A percentile compares a stretch with the other conserved stretches of the same genome.
These are phyloP conservation scores for Pachyuromys duprasi DNA, from an alignment of 2,797 vertebrate genomes.

Conservation along the genomic window DNA sequence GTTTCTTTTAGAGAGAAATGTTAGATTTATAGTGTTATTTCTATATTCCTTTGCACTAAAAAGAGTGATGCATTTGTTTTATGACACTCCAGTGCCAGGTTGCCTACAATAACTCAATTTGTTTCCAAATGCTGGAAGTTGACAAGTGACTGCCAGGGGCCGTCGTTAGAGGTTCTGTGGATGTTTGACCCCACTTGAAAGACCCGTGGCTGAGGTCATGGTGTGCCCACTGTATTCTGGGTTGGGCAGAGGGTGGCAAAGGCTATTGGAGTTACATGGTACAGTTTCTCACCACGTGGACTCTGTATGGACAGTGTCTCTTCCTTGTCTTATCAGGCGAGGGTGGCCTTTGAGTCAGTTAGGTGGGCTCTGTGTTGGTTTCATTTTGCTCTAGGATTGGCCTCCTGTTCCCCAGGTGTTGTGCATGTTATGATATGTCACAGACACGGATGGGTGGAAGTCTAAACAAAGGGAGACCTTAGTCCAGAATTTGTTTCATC, in stretches of 20 bases:
- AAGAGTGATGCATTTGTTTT: constrained; percentile 73
- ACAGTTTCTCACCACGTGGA: not conserved
- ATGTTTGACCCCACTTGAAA: not conserved
- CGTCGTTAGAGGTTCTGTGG: constrained; percentile 40
- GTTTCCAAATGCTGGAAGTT: constrained; percentile 58
- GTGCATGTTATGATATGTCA: constrained; percentile 5
- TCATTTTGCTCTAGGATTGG: constrained; percentile 73
- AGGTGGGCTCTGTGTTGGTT: constrained; percentile 51
- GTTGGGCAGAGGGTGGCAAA: constrained; percentile 20
- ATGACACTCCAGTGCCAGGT: constrained; percentile 74
- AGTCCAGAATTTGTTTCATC: constrained; percentile 44
- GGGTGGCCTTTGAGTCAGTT: constrained; percentile 57
- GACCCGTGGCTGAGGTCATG: not conserved
- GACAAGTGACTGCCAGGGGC: constrained; percentile 29
- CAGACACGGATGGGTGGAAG: not conserved
- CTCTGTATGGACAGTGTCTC: not conserved
- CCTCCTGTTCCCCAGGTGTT: constrained; percentile 58
- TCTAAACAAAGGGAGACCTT: constrained; percentile 27
- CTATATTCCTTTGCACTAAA: constrained; percentile 80
- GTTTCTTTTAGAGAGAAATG: constrained; percentile 75
- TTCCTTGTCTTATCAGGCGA: constrained; percentile 49
- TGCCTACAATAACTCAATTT: constrained; percentile 74
- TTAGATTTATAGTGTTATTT: constrained; percentile 80
- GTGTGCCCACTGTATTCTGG: constrained; percentile 8
- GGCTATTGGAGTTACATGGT: constrained; percentile 9